phyloP scores from a whole-genome alignment of 2,113 vertebrate genomes.

The Rattus rattus region DNA sequence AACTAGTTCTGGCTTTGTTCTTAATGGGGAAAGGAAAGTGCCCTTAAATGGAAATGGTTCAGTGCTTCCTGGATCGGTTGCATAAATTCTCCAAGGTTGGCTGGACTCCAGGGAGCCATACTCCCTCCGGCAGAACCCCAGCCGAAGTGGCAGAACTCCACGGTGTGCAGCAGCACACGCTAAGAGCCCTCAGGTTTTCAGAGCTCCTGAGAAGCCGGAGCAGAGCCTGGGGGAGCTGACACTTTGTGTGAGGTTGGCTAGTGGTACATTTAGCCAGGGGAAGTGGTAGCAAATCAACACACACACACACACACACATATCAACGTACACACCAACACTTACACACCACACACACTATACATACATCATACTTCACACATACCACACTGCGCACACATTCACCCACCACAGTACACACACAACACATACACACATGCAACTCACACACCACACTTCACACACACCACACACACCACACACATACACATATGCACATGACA shows the following conservation, averaged over 20 bases:
- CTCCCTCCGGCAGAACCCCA: conserved; percentile 48
- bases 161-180: not conserved
- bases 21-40: conserved; percentile 72
- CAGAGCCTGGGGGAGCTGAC: not conserved
- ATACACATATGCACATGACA: no score
- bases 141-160: conserved; percentile 43
- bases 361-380: not conserved
- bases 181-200: not conserved
- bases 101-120: conserved; percentile 47
- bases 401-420: no score
- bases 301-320: not conserved
- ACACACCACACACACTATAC: not conserved
- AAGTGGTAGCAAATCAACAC: not conserved
- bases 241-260: not conserved
- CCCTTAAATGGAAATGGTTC: conserved; percentile 74
- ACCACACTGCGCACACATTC: not conserved
- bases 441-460: not conserved
- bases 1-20: conserved; percentile 45
- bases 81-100: conserved; percentile 63
- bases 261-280: not conserved
- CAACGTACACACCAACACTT: not conserved
- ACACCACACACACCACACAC: not conserved
- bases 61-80: conserved; percentile 60
- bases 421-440: not conserved
- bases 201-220: not conserved